A percentile compares a stretch with the other conserved stretches of the same genome.
Evolutionary conservation across 2,888 invertebrate species (phyloP).

Genomic region (Sturmia bella): DNA sequence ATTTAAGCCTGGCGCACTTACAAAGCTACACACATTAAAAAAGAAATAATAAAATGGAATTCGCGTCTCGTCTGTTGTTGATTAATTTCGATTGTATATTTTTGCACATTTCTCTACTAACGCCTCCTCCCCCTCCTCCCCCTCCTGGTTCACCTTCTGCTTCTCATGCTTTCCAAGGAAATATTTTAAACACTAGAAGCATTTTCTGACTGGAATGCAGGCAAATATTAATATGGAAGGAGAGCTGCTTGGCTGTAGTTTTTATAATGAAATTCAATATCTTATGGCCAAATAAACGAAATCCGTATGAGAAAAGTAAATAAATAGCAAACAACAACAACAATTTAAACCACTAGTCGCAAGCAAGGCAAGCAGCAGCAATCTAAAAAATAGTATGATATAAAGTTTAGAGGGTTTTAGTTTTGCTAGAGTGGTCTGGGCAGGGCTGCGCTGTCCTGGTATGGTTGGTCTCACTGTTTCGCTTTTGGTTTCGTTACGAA

Average conservation of each 20-base stretch:
- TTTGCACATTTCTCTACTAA: constrained; percentile 24
- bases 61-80: constrained; percentile 72
- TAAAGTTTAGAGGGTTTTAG: constrained; percentile 56
- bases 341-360: constrained; percentile 39
- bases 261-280: constrained; percentile 69
- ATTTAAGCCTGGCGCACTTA: constrained; percentile 15
- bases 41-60: constrained; percentile 55
- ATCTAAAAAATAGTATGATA: constrained; percentile 40
- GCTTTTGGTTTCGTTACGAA: constrained; percentile 40
- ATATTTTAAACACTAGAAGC: constrained; percentile 14
- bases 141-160: background rate
- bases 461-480: constrained; percentile 23
- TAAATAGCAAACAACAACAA: constrained; percentile 42
- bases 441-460: constrained; percentile 7
- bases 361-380: constrained; percentile 43
- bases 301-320: constrained; percentile 59
- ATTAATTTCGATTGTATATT: constrained; percentile 70
- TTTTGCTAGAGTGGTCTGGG: constrained; percentile 21
- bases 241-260: constrained; percentile 20
- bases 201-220: constrained; percentile 39
- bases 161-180: background rate
- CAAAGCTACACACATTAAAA: background rate
- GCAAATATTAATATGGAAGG: constrained; percentile 11
- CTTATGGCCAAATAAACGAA: constrained; percentile 67
- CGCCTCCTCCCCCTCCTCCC: too few relatives aligned